Percentiles rank a stretch among this genome's conserved stretches.
These are phyloP conservation scores for Archilochus colubris DNA, from an alignment of 2,113 vertebrate species.

Conservation along the genomic window DNA sequence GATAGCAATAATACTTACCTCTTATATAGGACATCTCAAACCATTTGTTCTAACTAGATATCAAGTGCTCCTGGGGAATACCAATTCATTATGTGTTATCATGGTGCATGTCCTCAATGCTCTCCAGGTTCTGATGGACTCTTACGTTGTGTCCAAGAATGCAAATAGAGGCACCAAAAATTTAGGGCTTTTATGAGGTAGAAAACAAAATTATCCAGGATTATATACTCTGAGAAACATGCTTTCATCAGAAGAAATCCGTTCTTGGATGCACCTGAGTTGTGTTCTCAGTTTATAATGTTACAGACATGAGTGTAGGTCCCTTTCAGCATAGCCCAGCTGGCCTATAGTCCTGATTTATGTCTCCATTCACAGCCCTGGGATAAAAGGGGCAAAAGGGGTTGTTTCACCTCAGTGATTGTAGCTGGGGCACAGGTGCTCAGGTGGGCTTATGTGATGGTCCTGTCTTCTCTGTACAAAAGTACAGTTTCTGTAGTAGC, in stretches of 20 bases:
- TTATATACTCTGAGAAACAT: not conserved
- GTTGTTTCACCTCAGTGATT: rapidly evolving
- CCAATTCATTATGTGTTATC: not conserved
- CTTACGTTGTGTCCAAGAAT: not conserved
- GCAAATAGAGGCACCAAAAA: not conserved
- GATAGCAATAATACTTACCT: not conserved
- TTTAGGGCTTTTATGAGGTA: not conserved
- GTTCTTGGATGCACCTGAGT: not conserved
- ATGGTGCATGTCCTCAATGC: not conserved
- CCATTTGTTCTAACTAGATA: not conserved
- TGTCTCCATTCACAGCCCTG: rapidly evolving
- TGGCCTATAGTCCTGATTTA: not conserved
- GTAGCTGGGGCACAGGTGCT: not conserved
- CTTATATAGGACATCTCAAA: not conserved
- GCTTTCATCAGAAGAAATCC: not conserved
- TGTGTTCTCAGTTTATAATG: not conserved
- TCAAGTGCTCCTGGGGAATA: not conserved
- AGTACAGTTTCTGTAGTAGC: not conserved
- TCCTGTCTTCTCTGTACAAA: not conserved
- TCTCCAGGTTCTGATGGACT: not conserved
- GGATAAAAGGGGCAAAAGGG: not conserved
- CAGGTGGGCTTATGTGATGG: rapidly evolving
- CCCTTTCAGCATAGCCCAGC: not conserved
- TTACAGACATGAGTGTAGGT: not conserved
- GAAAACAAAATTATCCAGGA: not conserved